These are phyloP conservation scores for Oscheius sp. DNA, from an alignment of 2,888 invertebrate genomes.

Conservation along the genomic window DNA sequence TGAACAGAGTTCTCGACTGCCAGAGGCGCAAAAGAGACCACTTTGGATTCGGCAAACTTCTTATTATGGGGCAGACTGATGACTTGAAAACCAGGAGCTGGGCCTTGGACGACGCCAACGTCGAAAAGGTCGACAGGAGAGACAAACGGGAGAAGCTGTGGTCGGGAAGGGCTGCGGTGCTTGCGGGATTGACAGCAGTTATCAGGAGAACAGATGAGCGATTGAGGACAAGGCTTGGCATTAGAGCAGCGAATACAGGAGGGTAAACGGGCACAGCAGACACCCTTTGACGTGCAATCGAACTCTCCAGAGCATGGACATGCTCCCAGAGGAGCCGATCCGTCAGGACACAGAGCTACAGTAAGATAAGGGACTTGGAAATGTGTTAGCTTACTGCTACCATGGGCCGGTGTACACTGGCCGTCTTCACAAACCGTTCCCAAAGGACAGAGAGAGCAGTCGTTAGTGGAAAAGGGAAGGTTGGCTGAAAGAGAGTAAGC, in stretches of 20 bases:
- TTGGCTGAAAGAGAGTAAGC: constrained; percentile 31
- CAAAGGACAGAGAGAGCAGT: constrained; percentile 50
- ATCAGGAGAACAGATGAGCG: constrained; percentile 44
- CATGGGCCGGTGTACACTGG: constrained; percentile 46
- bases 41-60: not conserved
- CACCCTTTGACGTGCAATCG: constrained; percentile 51
- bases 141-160: constrained; percentile 32
- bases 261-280: constrained; percentile 48
- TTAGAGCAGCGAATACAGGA: constrained; percentile 50
- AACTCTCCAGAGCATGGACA: constrained; percentile 47
- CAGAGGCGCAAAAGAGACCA: not conserved
- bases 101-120: constrained; percentile 38
- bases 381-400: constrained; percentile 46
- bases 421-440: constrained; percentile 52
- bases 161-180: constrained; percentile 39
- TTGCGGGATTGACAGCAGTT: constrained; percentile 53
- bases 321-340: constrained; percentile 50
- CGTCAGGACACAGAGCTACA: constrained; percentile 54
- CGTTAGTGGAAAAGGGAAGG: constrained; percentile 24
- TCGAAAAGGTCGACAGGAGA: constrained; percentile 41
- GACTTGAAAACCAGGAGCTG: constrained; percentile 31
- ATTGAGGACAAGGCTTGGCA: constrained; percentile 50
- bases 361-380: not conserved
- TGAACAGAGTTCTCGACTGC: not conserved
- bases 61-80: constrained; percentile 12